Percentiles rank a stretch among this genome's conserved stretches.
Evolutionary conservation across 2,888 invertebrate genomes (phyloP).

Genomic region (Trachelus tabidus): DNA sequence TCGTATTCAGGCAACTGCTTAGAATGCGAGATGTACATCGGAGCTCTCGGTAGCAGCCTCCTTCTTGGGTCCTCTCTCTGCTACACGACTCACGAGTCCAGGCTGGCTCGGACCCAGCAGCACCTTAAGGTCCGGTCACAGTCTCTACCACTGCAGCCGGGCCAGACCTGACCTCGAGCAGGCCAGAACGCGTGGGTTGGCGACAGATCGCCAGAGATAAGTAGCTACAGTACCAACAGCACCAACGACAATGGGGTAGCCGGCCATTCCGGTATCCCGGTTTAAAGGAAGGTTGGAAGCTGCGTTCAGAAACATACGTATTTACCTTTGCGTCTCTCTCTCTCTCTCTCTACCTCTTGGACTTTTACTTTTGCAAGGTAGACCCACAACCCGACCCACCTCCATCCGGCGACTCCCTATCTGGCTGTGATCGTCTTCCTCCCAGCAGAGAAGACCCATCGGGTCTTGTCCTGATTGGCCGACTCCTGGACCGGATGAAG

Average conservation of each 20-base stretch:
- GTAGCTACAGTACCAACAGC: constrained; percentile 1
- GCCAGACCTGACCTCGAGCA: background rate
- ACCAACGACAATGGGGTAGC: background rate
- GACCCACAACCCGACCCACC: background rate
- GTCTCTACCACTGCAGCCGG: background rate
- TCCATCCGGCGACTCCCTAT: background rate
- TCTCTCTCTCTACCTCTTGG: background rate
- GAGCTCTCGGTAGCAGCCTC: background rate
- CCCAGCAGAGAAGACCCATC: no score
- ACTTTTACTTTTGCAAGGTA: background rate
- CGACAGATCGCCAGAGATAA: constrained; percentile 46
- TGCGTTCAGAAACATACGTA: background rate
- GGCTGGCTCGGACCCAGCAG: background rate
- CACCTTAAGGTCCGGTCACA: constrained; percentile 18
- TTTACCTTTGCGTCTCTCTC: background rate
- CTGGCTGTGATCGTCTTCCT: background rate
- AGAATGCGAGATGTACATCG: background rate
- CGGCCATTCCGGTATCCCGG: background rate
- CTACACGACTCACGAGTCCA: background rate
- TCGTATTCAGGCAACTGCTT: background rate
- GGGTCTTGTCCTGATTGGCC: background rate
- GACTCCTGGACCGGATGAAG: background rate
- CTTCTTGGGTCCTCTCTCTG: background rate
- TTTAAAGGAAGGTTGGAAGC: background rate
- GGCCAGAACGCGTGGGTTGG: constrained; percentile 31